Evolutionary conservation across 2,797 vertebrate genomes (phyloP).

Genomic region (Paratrypauchen microcephalus): DNA sequence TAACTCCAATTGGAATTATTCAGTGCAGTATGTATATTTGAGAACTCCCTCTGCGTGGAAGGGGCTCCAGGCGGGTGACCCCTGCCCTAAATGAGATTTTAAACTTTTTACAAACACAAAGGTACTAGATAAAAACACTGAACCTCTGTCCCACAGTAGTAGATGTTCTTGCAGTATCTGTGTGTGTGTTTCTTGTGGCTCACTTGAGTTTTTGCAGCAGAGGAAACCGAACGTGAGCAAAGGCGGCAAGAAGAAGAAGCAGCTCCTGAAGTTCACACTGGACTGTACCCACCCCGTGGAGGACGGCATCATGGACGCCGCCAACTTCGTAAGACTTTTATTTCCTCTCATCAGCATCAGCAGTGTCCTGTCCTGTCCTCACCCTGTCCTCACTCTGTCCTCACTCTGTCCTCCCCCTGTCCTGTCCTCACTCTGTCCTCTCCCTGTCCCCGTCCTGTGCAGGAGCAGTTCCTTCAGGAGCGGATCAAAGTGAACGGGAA

Average conservation of each 20-base stretch:
- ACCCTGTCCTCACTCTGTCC: not conserved
- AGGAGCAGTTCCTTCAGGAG: conserved; percentile 98
- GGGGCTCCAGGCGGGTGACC: too few relatives aligned
- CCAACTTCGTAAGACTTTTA: conserved; percentile 87
- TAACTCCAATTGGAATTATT: too few relatives aligned
- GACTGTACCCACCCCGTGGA: conserved; percentile 97
- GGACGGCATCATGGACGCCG: conserved; percentile 97
- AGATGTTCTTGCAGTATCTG: not conserved
- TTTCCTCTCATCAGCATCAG: too few relatives aligned
- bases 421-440: not conserved
- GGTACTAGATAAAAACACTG: too few relatives aligned
- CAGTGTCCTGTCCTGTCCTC: too few relatives aligned
- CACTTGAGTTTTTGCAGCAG: conserved; percentile 13
- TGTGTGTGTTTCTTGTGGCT: not conserved
- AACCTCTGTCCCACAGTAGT: too few relatives aligned
- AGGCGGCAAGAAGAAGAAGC: conserved; percentile 96
- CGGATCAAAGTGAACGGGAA: conserved; percentile 96
- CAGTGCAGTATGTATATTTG: too few relatives aligned
- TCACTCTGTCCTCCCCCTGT: too few relatives aligned
- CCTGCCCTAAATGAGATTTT: too few relatives aligned
- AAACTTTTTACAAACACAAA: too few relatives aligned
- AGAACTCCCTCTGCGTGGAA: too few relatives aligned
- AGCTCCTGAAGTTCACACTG: conserved; percentile 91
- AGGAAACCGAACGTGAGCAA: conserved; percentile 69
- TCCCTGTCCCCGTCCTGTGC: conserved; percentile 11